Evolutionary conservation across 30 jellyfish, hydroid and myxozoan genomes (phyloP), one percentile per base, ranked within the genome.

Genomic region (Catostylus mosaicus): DNA sequence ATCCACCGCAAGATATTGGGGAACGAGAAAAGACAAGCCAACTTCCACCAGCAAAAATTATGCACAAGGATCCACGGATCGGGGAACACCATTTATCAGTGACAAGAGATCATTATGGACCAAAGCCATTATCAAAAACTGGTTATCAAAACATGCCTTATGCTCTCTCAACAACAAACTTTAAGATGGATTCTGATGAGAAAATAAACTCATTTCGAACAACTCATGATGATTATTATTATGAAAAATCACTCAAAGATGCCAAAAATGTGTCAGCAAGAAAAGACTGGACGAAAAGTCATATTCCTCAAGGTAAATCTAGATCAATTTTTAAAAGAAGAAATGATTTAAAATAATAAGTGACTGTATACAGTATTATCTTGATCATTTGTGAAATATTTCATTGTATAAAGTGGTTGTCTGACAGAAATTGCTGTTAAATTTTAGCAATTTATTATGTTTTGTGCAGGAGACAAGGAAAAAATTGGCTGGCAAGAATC

Each of bases 151-250:
- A 86, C 33, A 33, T 66, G 75, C 87, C 96, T 9, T 86, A 86
- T 86, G 88, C 97, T 22, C 68, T 89, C 50, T 84, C 97, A 70
- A 77, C 83, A 71, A 89, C 97, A 36, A 89, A 89, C 43, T 89
- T 89, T 32, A 89, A 89, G 57, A 89, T 89, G 97, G 97, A 89
- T 89, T 83, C 94, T 20, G 97, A 89, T 67, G 77, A 89, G 59
- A 65, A 75, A 76, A 75, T 83, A 19, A 73, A 89, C 22, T 75
- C 97, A 23, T 89, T 89, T 35, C 51, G 68, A 68, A 89, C 97
- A 75, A 89, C 97, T 8, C 91, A 82, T 30, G 30, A 68, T 61
- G 90, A 67, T 22, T 77, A 82, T 59, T 89, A 52, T 61, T 67
- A 64, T 40, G 85, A 76, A 75, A 67, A 86, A 33, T 51, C 89